Evolutionary conservation across 1,140 invertebrate genomes (phyloP).

Genomic region (Heliconius hermathena): DNA sequence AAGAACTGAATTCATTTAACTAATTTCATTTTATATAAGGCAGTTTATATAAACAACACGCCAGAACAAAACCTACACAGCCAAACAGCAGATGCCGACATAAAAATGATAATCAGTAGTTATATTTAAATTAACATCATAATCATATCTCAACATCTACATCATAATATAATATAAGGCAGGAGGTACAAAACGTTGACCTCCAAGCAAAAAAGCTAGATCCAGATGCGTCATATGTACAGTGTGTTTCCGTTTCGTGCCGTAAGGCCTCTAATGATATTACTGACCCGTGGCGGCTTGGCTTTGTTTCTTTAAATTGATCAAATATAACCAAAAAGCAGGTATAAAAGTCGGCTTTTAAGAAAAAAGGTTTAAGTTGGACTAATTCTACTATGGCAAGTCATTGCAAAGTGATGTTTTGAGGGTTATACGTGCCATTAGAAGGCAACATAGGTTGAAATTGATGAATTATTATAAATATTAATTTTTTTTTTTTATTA

Average conservation of each 20-base stretch:
- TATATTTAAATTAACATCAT: slow-evolving; percentile 4
- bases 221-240: slow-evolving; percentile 43
- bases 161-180: slow-evolving; percentile 13
- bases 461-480: no score
- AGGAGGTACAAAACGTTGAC: slow-evolving; percentile 33
- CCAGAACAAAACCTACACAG: neutral
- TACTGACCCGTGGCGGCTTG: slow-evolving; percentile 47
- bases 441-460: neutral
- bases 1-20: no score
- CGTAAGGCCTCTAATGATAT: slow-evolving; percentile 50
- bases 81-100: slow-evolving; percentile 1
- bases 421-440: neutral
- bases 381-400: no score
- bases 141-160: slow-evolving; percentile 14
- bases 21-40: no score
- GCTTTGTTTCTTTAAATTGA: slow-evolving; percentile 33
- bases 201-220: slow-evolving; percentile 33
- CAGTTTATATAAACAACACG: neutral
- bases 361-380: no score
- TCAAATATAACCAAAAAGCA: slow-evolving; percentile 7
- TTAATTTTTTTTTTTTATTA: no score
- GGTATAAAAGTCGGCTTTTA: no score
- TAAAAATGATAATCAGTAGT: slow-evolving; percentile 4
- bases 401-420: no score
- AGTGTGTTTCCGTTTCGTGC: slow-evolving; percentile 38